Base-by-base conservation (phyloP, 2,888 invertebrate species). In the Apoda limacodes region DNA sequence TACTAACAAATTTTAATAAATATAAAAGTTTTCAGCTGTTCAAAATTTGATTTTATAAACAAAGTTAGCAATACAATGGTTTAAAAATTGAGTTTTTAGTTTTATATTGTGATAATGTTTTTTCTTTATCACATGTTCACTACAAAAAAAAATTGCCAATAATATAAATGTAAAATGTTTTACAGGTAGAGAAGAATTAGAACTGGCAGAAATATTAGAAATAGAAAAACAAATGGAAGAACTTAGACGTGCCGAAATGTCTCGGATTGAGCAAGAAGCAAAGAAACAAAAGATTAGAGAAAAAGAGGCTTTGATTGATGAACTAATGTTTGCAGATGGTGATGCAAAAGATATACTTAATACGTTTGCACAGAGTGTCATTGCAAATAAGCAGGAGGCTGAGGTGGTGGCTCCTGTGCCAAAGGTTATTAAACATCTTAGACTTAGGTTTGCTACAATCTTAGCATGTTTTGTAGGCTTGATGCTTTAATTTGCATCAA, bases 241-340 rank as follows among this genome's bases (percentile, higher is more conserved):
- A 40, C 74, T 87, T 1, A 82, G 92, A 27, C 85, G 88, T 38
- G 82, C 88, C 32, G 90, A 93, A 55, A 60, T 89, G 1, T 63
- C 84, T n/a, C 82, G 88, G 2, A 47, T 78, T 64, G 90, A 74
- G 81, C 88, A 56, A 71, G 85, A 92, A 61, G 85, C 87, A 1
- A 93, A 93, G 51, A 89, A 87, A 55, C 90, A 89, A 43, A 94
- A 94, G 64, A 87, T 91, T 11, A 84, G 90, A 20, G 90, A 93
- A 44, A 95, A 94, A 48, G 94, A 97, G 61, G 94, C 93, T 0
- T 72, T 98, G 4, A 95, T 98, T 35, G 96, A 98, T 67, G 96
- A 98, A 60, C 81, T 98, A 20, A 96, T 95, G 90, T 93, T 92
- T 61, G 94, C 95, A 1, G 92, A 93, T 45, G 89, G 88, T 6